These are phyloP conservation scores for Semnornis frantzii DNA, from an alignment of 2,113 vertebrate genomes.

Conservation along the genomic window DNA sequence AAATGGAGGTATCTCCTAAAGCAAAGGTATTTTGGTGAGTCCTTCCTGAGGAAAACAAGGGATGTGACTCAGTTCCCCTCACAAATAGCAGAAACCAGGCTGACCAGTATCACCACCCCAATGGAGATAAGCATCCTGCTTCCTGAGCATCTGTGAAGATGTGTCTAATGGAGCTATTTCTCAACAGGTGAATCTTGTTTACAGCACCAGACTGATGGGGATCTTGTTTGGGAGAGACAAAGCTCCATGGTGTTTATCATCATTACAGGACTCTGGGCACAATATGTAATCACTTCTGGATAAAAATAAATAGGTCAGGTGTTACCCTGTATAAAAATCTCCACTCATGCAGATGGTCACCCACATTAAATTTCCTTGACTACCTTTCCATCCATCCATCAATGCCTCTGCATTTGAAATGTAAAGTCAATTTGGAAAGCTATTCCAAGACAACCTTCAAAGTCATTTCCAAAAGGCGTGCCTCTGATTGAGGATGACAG, in stretches of 20 bases:
- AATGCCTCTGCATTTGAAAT: neutral
- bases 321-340: neutral
- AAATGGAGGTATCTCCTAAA: neutral
- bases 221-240: neutral
- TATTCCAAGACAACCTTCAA: neutral
- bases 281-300: neutral
- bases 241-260: neutral
- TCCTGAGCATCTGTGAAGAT: neutral
- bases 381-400: neutral
- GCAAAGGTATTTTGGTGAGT: neutral
- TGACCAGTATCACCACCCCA: neutral
- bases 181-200: neutral
- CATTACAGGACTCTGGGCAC: neutral
- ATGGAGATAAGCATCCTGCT: neutral
- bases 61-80: neutral
- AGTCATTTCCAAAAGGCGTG: neutral
- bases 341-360: neutral
- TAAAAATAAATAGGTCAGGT: neutral
- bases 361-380: neutral
- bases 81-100: neutral
- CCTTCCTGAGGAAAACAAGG: neutral
- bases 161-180: neutral
- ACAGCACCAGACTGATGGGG: neutral
- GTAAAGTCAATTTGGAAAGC: constrained; percentile 15
- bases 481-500: neutral